Percentiles rank a stretch among this genome's conserved stretches.
Evolutionary conservation across 1,140 invertebrate genomes (phyloP).

Genomic region (Lutraria rhynchaena): DNA sequence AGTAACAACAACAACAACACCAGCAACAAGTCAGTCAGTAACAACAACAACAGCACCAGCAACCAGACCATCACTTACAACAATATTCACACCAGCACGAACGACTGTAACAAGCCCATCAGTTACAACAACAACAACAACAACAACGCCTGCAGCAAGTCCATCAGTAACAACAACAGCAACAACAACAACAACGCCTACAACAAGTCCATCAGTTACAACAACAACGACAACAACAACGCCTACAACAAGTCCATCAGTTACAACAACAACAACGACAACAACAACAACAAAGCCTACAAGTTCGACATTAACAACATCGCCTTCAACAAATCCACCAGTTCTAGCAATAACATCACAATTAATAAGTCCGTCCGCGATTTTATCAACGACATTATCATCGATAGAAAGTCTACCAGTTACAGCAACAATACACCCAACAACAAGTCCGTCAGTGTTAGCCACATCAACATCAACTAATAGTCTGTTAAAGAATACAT

Average conservation of each 20-base stretch:
- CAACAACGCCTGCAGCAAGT: background rate
- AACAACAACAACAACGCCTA: background rate
- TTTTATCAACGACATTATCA: slow-evolving; percentile 18
- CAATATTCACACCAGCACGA: no score
- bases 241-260: background rate
- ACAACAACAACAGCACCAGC: no score
- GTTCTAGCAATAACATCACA: no score
- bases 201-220: background rate
- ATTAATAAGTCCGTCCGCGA: background rate
- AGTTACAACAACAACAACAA: background rate
- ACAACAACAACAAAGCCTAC: no score
- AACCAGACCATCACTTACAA: background rate
- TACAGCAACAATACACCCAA: no score
- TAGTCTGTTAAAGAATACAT: no score
- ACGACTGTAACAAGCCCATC: no score
- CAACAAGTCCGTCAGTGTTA: no score
- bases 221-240: background rate
- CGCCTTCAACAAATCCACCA: no score
- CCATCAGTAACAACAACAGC: background rate
- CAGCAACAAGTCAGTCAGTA: no score
- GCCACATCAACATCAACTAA: no score
- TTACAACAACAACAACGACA: background rate
- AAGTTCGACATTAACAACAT: background rate
- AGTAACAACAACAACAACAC: background rate
- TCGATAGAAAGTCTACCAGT: no score